phyloP scores from a whole-genome alignment of 2,113 vertebrate genomes.

The Prunella himalayana region DNA sequence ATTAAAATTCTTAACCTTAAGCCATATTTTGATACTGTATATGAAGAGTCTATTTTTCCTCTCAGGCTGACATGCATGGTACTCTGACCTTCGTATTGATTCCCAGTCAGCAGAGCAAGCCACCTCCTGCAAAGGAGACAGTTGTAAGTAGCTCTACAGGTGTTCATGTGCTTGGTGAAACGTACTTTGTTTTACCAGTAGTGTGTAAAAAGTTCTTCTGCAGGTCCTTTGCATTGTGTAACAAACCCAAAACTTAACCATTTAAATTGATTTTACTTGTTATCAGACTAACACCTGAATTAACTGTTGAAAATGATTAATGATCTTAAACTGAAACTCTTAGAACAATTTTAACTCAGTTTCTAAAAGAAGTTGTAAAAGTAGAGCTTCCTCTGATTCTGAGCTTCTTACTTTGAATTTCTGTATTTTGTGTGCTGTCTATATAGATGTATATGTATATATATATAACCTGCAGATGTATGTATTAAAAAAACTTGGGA shows the following conservation, averaged over 20 bases:
- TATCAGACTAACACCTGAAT: neutral
- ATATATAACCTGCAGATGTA: rapidly evolving
- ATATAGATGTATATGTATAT: too few relatives aligned
- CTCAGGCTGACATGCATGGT: conserved; percentile 93
- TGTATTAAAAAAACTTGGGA: neutral
- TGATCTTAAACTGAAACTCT: neutral
- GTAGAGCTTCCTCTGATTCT: neutral
- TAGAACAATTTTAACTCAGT: neutral
- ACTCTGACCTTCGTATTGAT: conserved; percentile 93
- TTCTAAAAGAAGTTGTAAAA: neutral
- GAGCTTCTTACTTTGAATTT: neutral
- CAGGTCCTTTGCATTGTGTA: neutral
- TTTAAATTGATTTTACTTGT: neutral
- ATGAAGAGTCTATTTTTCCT: conserved; percentile 6
- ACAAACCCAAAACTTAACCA: rapidly evolving
- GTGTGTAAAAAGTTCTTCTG: neutral
- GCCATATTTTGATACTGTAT: neutral
- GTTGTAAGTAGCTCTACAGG: conserved; percentile 82
- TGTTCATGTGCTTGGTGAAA: neutral
- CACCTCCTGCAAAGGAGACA: conserved; percentile 82
- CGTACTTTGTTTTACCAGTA: neutral
- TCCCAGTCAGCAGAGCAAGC: conserved; percentile 87
- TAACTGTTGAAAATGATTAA: neutral
- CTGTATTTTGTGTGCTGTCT: neutral
- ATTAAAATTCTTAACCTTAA: neutral